Evolutionary conservation across 2,888 invertebrate genomes (phyloP).

Genomic region (Dryobotodes eremita): DNA sequence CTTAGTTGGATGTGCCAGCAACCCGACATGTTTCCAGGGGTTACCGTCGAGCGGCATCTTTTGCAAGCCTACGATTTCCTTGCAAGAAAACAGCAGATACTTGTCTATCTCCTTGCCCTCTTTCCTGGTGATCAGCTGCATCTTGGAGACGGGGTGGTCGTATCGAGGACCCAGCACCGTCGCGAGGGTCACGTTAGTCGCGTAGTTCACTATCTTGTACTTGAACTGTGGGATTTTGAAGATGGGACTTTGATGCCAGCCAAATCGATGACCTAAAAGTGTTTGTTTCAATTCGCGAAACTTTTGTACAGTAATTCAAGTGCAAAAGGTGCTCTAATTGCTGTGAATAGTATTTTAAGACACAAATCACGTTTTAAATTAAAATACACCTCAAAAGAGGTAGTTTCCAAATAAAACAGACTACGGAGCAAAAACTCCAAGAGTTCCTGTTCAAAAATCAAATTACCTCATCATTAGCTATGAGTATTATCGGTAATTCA

Average conservation of each 20-base stretch:
- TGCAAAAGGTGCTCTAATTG: not conserved
- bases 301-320: not conserved
- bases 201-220: constrained; percentile 92
- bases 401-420: not conserved
- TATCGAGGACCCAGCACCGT: constrained; percentile 93
- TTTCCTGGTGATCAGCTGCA: constrained; percentile 81
- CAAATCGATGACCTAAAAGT: not conserved
- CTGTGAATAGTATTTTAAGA: not conserved
- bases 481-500: constrained; percentile 86
- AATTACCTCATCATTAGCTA: constrained; percentile 91
- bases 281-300: not conserved
- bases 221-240: constrained; percentile 89
- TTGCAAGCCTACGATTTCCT: constrained; percentile 93
- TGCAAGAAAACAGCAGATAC: constrained; percentile 92
- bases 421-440: not conserved
- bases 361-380: not conserved
- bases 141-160: constrained; percentile 90
- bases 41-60: constrained; percentile 94
- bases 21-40: constrained; percentile 92
- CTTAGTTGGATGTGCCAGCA: constrained; percentile 92
- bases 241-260: not conserved
- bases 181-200: constrained; percentile 92
- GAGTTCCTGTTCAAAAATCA: not conserved
- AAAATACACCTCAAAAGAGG: not conserved
- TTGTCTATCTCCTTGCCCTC: constrained; percentile 71